Percentiles rank a stretch among this genome's conserved stretches.
Conservation (phyloP, 2,888 invertebrate species). For the Drosophila prolongata region DNA sequence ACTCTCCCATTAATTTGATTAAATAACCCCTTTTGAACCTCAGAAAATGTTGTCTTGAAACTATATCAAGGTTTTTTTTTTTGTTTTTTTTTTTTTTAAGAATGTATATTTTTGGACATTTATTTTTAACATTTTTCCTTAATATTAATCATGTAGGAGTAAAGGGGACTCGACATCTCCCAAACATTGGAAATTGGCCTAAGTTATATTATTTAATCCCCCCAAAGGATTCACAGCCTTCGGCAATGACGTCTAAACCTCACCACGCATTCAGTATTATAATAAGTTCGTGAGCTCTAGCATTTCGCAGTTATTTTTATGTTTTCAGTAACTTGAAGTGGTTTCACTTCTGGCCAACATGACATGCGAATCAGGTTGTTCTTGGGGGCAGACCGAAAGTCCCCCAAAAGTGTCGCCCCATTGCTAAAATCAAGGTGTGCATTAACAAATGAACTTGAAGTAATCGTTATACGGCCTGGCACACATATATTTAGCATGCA, state of each 20-base stretch:
- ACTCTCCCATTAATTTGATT: no score
- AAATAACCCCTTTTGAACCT: no score
- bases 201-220: conserved; percentile 8
- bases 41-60: no score
- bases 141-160: no score
- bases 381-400: conserved; percentile 14
- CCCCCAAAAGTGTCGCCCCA: conserved; percentile 36
- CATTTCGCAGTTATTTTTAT: conserved; percentile 51
- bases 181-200: not conserved
- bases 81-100: no score
- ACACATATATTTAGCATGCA: conserved; percentile 29
- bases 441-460: conserved; percentile 56
- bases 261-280: conserved; percentile 48
- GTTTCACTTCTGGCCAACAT: conserved; percentile 27
- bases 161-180: not conserved
- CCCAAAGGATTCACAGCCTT: conserved; percentile 4
- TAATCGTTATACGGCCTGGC: conserved; percentile 10
- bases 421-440: conserved; percentile 42
- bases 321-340: conserved; percentile 22
- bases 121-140: no score
- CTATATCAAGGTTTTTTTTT: no score
- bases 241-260: conserved; percentile 40
- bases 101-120: not conserved
- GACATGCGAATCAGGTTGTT: conserved; percentile 44
- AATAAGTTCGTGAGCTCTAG: conserved; percentile 48